phyloP scores from a whole-genome alignment of 2,797 vertebrate species.

The Pangasius larnaudii region DNA sequence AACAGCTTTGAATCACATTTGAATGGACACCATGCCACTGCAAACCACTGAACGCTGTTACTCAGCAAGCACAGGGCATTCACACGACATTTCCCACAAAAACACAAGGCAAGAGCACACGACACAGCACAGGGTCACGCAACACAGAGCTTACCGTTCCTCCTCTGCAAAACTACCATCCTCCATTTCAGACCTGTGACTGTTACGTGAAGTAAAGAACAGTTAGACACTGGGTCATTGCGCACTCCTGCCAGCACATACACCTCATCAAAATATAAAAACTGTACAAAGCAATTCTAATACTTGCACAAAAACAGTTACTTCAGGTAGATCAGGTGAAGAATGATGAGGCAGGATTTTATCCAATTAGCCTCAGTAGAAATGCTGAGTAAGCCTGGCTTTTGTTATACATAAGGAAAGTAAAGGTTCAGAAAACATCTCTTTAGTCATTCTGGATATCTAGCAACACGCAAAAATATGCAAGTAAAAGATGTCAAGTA shows the following conservation, averaged over 20 bases:
- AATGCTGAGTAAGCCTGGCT: background rate
- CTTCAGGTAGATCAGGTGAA: background rate
- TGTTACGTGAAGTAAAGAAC: conserved; percentile 77
- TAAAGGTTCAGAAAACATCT: background rate
- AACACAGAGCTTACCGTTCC: conserved; percentile 87
- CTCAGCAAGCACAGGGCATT: conserved; percentile 35
- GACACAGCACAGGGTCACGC: conserved; percentile 62
- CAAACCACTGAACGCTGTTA: conserved; percentile 37
- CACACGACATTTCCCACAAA: conserved; percentile 66
- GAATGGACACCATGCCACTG: conserved; percentile 27
- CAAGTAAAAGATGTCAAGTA: background rate
- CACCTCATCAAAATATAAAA: background rate
- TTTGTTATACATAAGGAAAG: background rate
- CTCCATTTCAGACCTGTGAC: conserved; percentile 91
- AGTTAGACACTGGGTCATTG: conserved; percentile 55
- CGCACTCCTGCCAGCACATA: background rate
- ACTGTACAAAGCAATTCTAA: background rate
- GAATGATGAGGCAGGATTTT: background rate
- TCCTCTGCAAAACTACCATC: conserved; percentile 92
- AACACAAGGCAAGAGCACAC: conserved; percentile 70
- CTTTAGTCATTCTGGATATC: background rate
- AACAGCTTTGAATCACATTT: background rate
- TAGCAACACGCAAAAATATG: background rate
- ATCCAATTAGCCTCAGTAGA: no score
- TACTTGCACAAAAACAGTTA: background rate